Base-by-base conservation (phyloP, 2,113 vertebrate genomes). In the Panthera uncia region DNA sequence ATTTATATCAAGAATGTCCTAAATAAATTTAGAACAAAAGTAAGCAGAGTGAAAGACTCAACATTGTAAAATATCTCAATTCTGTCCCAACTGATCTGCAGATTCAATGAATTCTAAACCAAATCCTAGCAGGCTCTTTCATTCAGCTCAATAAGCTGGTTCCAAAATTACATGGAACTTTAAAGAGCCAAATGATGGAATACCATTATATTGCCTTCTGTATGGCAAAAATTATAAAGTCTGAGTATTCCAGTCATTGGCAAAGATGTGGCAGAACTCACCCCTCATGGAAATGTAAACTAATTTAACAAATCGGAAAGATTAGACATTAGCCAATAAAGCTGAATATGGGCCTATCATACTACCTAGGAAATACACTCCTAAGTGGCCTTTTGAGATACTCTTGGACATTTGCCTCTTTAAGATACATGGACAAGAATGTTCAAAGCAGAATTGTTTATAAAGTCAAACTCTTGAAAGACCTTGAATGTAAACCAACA, bases 21-120 rank as follows among this genome's bases (percentile, higher is more conserved):
- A 78, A 95, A 69, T 78, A 55, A 31, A 90, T 65, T 91, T 81
- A 90, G 10, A 90, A 90, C 36, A 95, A 83, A 90, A 63, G 78
- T 45, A 65, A 69, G 31, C 79, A 73, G 55, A 82, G 11, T 83
- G 10, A 79, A 45, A 89, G 8, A 31, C 16, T 80, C 36, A 94
- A 91, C 86, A 71, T 61, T 66, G n/a, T 10, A 65, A 83, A 86
- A 74, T 12, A 41, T 73, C 15, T 91, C 48, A 73, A 4, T 95
- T 93, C 15, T 91, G 25, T 91, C 27, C 71, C 48, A 78, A 0
- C 10, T 81, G 23, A 78, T 41, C 13, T 50, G 14, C 41, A 78
- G 16, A 73, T 12, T 79, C 33, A 91, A n/a, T 87, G 25, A 84
- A 88, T 91, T 91, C 29, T 84, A 91, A 93, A 73, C 36, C 21